A percentile compares a stretch with the other conserved stretches of the same genome.
Evolutionary conservation across 1,140 invertebrate species (phyloP).

Genomic region (Hormaphis cornu): DNA sequence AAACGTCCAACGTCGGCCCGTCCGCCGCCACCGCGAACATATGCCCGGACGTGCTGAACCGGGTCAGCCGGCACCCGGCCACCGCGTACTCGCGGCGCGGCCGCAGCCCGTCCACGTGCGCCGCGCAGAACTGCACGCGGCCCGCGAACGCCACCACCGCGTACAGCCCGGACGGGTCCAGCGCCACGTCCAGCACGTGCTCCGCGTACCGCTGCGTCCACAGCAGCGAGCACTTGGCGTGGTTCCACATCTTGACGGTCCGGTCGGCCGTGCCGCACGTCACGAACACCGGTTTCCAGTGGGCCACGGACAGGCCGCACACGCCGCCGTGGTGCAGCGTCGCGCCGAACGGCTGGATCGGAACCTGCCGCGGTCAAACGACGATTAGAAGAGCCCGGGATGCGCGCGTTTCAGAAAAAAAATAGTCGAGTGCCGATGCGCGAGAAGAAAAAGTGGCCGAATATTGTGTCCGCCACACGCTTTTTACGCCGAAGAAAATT

Average conservation of each 20-base stretch:
- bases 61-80: slow-evolving; percentile 55
- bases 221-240: slow-evolving; percentile 64
- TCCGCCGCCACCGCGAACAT: slow-evolving; percentile 70
- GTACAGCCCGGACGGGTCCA: slow-evolving; percentile 72
- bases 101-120: slow-evolving; percentile 77
- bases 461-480: too few relatives aligned
- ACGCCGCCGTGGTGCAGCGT: slow-evolving; percentile 70
- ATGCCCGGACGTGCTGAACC: slow-evolving; percentile 71
- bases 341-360: slow-evolving; percentile 53
- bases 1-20: slow-evolving; percentile 66
- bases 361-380: not conserved
- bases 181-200: slow-evolving; percentile 63
- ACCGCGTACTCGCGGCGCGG: slow-evolving; percentile 64
- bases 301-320: slow-evolving; percentile 67
- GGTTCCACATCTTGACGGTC: slow-evolving; percentile 82
- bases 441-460: too few relatives aligned
- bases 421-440: too few relatives aligned
- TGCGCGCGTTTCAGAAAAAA: too few relatives aligned
- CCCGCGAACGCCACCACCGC: slow-evolving; percentile 82
- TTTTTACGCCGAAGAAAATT: too few relatives aligned
- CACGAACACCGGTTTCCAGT: slow-evolving; percentile 79
- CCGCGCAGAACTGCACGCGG: slow-evolving; percentile 72
- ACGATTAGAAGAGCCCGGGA: too few relatives aligned
- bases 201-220: slow-evolving; percentile 70
- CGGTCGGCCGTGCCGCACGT: slow-evolving; percentile 70